phyloP scores from a whole-genome alignment of 2,888 invertebrate species.

The Cataglyphis altisquamis region DNA sequence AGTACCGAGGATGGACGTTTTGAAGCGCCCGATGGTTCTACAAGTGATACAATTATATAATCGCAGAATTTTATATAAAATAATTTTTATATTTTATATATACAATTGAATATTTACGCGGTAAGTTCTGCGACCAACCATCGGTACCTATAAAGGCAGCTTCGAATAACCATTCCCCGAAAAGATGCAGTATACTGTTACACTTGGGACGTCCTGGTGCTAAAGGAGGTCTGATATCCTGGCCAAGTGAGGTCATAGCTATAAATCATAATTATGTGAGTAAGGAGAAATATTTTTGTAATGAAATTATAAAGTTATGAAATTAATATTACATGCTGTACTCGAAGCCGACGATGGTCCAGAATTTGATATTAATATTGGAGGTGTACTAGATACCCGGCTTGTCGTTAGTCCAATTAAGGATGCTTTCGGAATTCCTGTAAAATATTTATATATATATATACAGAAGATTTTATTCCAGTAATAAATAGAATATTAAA shows the following conservation, averaged over 20 bases:
- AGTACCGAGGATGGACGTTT: conserved; percentile 90
- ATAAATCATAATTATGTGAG: conserved; percentile 60
- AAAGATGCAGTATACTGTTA: conserved; percentile 97
- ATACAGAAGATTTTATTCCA: neutral
- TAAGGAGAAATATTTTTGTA: conserved; percentile 61
- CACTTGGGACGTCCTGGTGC: conserved; percentile 95
- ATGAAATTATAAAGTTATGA: conserved; percentile 25
- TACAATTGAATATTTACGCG: conserved; percentile 85
- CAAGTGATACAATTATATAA: conserved; percentile 17
- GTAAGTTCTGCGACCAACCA: conserved; percentile 87
- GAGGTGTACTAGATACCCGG: conserved; percentile 90
- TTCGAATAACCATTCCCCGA: conserved; percentile 98
- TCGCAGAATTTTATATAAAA: neutral
- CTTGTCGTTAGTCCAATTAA: conserved; percentile 93
- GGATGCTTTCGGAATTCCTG: conserved; percentile 93
- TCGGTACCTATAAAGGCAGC: conserved; percentile 96
- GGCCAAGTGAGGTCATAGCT: conserved; percentile 89
- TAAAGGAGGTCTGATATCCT: conserved; percentile 89
- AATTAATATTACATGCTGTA: conserved; percentile 88
- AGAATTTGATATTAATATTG: conserved; percentile 90
- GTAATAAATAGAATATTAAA: conserved; percentile 6
- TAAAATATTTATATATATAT: conserved; percentile 35
- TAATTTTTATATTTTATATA: neutral
- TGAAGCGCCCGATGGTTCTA: conserved; percentile 85
- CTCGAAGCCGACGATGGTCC: conserved; percentile 91